Conservation (phyloP, 2,888 invertebrate genomes). For the Chydorus sphaericus region DNA sequence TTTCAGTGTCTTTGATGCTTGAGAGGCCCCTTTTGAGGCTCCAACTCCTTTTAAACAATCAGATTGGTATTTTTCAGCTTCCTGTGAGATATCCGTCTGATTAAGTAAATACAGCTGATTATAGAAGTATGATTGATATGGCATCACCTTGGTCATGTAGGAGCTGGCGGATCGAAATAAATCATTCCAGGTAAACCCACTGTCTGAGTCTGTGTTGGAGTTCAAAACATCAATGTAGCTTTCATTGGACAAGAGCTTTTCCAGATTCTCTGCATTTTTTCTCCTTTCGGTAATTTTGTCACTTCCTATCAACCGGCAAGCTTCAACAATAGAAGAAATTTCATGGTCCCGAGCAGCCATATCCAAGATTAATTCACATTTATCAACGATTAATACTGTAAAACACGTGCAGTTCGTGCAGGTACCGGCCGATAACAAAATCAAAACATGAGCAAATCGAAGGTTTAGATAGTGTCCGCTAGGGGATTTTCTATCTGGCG, state of each 20-base stretch:
- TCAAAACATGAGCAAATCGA: background rate
- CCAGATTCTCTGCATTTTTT: conserved; percentile 4
- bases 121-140: background rate
- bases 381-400: no score
- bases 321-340: conserved; percentile 6
- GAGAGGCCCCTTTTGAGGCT: background rate
- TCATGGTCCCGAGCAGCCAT: background rate
- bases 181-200: conserved; percentile 8
- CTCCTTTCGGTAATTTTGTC: conserved; percentile 11
- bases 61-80: background rate
- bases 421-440: background rate
- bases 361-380: no score
- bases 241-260: background rate
- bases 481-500: no score
- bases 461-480: background rate
- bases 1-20: background rate
- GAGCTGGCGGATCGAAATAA: background rate
- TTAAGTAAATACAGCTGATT: background rate
- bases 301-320: background rate
- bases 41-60: background rate
- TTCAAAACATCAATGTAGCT: background rate
- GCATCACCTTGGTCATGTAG: conserved; percentile 4
- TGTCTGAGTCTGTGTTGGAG: background rate
- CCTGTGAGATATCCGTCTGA: background rate
- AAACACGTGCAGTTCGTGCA: background rate